phyloP scores from a whole-genome alignment of 2,113 vertebrate species.

The Tiliqua scincoides region DNA sequence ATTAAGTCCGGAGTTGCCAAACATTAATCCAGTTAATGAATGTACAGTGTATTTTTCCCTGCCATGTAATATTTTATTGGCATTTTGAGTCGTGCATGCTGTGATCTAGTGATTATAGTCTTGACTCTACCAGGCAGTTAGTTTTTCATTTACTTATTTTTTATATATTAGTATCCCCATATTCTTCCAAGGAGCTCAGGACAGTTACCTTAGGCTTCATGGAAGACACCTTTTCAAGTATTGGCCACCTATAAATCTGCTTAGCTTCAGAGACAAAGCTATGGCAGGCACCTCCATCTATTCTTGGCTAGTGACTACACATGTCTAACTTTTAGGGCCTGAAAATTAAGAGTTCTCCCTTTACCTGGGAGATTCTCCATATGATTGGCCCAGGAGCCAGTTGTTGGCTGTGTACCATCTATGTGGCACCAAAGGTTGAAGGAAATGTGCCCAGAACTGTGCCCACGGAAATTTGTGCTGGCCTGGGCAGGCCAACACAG shows the following conservation, averaged over 20 bases:
- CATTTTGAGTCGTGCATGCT: background rate
- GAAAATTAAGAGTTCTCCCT: background rate
- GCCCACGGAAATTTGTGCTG: too few relatives aligned
- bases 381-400: background rate
- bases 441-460: too few relatives aligned
- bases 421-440: background rate
- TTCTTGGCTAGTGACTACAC: background rate
- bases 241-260: background rate
- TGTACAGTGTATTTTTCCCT: constrained; percentile 23
- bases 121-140: background rate
- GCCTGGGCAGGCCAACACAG: too few relatives aligned
- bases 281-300: background rate
- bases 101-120: background rate
- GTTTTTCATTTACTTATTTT: background rate
- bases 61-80: constrained; percentile 12
- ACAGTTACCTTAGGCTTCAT: background rate
- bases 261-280: background rate
- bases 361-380: background rate
- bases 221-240: too few relatives aligned
- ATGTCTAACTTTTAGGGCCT: background rate
- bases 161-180: background rate
- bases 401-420: background rate
- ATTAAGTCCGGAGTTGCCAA: constrained; percentile 37
- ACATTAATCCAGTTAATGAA: constrained; percentile 31
- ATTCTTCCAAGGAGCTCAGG: background rate